Evolutionary conservation across 2,113 vertebrate genomes (phyloP).

Genomic region (Gambusia holbrooki): DNA sequence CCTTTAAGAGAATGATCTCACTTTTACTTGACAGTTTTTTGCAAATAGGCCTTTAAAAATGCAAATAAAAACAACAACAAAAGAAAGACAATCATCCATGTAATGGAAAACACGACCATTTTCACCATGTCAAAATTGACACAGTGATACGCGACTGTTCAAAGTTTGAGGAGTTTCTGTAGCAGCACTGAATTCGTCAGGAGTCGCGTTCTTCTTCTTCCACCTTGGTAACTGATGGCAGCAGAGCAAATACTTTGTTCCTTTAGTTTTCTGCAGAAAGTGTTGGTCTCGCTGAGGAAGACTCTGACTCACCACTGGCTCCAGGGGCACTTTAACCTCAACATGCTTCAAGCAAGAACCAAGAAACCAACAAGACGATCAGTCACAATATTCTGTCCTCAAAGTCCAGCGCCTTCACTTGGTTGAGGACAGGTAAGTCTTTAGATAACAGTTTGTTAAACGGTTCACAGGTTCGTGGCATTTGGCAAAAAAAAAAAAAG

Average conservation of each 20-base stretch:
- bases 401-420: conserved; percentile 17
- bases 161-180: conserved; percentile 26
- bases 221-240: not conserved
- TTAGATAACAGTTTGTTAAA: not conserved
- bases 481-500: conserved; percentile 10
- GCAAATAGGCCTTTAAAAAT: conserved; percentile 12
- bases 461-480: not conserved
- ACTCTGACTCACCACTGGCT: conserved; percentile 33
- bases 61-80: not conserved
- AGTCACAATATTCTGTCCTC: conserved; percentile 12
- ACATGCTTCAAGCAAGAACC: conserved; percentile 18
- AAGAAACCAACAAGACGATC: not conserved
- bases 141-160: conserved; percentile 17
- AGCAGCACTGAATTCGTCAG: conserved; percentile 51
- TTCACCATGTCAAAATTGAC: not conserved
- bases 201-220: conserved; percentile 16
- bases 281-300: conserved; percentile 43
- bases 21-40: conserved; percentile 18
- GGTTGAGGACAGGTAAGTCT: conserved; percentile 17
- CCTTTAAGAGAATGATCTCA: not conserved
- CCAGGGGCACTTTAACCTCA: conserved; percentile 9
- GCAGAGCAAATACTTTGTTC: conserved; percentile 3
- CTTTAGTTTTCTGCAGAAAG: conserved; percentile 14
- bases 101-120: conserved; percentile 19
- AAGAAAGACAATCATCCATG: conserved; percentile 11